These are phyloP conservation scores for Syrrhaptes paradoxus DNA, from an alignment of 2,113 vertebrate species.

Conservation along the genomic window DNA sequence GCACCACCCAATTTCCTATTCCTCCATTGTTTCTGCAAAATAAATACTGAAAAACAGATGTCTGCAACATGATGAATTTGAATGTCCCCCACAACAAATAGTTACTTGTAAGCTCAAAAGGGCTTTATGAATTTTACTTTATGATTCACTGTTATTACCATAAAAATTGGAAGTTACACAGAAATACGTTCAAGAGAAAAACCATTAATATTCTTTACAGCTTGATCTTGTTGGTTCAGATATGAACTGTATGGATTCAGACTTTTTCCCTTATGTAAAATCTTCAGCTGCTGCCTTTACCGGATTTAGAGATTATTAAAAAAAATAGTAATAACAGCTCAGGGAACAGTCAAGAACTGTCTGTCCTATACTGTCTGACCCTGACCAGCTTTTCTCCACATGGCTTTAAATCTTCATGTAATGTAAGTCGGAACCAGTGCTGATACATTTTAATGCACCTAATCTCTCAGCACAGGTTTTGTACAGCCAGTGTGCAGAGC, in stretches of 20 bases:
- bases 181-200: constrained; percentile 55
- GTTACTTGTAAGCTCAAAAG: constrained; percentile 46
- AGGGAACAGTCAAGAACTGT: constrained; percentile 48
- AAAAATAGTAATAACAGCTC: constrained; percentile 67
- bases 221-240: constrained; percentile 70
- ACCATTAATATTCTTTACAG: constrained; percentile 75
- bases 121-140: constrained; percentile 65
- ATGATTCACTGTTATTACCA: constrained; percentile 70
- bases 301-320: constrained; percentile 76
- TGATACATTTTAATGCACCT: constrained; percentile 71
- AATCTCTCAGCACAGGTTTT: constrained; percentile 64
- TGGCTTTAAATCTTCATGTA: constrained; percentile 71
- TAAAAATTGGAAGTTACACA: constrained; percentile 65
- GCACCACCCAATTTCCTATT: constrained; percentile 7
- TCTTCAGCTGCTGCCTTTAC: constrained; percentile 66
- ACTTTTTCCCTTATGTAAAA: constrained; percentile 63
- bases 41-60: constrained; percentile 59
- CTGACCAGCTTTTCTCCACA: constrained; percentile 53
- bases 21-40: constrained; percentile 45
- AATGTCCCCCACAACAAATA: constrained; percentile 52
- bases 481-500: background rate
- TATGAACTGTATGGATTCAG: constrained; percentile 59
- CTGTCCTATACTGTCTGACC: constrained; percentile 65
- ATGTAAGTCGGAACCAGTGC: constrained; percentile 61
- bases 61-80: constrained; percentile 46